A percentile compares a stretch with the other conserved stretches of the same genome.
phyloP scores from a whole-genome alignment of 1,140 invertebrate genomes.

The Cryptotermes secundus region DNA sequence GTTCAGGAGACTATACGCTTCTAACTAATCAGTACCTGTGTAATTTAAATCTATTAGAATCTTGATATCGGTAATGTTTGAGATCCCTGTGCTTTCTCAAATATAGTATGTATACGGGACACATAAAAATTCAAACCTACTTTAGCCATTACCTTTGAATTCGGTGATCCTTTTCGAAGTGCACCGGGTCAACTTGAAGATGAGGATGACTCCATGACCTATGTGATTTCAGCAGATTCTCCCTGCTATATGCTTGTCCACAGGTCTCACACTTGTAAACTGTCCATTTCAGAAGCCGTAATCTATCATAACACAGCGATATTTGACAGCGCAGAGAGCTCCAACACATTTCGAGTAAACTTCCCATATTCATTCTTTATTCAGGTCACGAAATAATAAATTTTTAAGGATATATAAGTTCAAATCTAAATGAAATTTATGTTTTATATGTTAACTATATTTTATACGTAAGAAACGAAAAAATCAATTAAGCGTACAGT shows the following conservation, averaged over 20 bases:
- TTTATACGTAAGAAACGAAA: too few relatives aligned
- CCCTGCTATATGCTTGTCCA: background rate
- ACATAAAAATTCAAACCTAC: too few relatives aligned
- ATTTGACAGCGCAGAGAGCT: background rate
- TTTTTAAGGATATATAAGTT: background rate
- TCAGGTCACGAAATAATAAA: background rate
- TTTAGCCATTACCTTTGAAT: background rate
- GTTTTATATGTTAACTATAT: too few relatives aligned
- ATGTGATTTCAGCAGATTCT: background rate
- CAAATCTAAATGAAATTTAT: too few relatives aligned
- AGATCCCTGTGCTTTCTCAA: too few relatives aligned
- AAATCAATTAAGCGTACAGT: too few relatives aligned
- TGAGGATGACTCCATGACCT: background rate
- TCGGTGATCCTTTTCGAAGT: background rate
- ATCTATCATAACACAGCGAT: background rate
- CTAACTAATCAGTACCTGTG: too few relatives aligned
- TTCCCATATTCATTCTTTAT: background rate
- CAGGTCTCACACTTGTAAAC: background rate
- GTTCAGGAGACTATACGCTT: too few relatives aligned
- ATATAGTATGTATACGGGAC: too few relatives aligned
- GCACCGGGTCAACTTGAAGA: background rate
- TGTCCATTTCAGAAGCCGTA: background rate
- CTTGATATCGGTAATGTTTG: too few relatives aligned
- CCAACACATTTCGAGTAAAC: background rate
- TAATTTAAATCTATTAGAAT: too few relatives aligned